Base-by-base conservation (phyloP, 1,140 invertebrate species). In the Tetramorium parvispinum region DNA sequence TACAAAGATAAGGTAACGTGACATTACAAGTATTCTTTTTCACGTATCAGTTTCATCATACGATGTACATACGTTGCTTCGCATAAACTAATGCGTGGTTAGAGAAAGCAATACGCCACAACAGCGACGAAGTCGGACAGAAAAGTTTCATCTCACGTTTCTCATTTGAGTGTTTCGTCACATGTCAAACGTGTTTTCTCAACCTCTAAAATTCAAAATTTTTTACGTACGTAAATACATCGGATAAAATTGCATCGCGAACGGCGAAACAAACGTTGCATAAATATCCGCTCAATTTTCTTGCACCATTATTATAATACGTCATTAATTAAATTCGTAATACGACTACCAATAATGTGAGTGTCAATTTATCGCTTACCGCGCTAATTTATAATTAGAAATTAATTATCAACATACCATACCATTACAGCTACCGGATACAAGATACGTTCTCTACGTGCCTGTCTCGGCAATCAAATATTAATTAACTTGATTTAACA, bases 401-500 rank as follows among this genome's bases (percentile, higher is more conserved):
- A 78, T 78, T 63, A 78, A 78, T 78, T 78, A 78, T 63, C 55
- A 55, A 59, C 24, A 61, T 63, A 61, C 40, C 21, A 61, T 61
- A 27, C 16, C 10, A 37, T 55, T 73, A 21, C 10, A 55, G 3
- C 24, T 8, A 27, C 8, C 21, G 11, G 43, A 78, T 78, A 63
- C 75, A 78, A 78, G 43, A 49, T 65, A 32, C 24, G 40, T 78
- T 63, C 59, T 63, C 43, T 37, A 18, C 18, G 6, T 37, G 24
- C 24, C 10, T 32, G 43, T 43, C 76, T 57, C 21, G 27, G 61
- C 43, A 78, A 51, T 78, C 24, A 40, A 78, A 78, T 63, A 51
- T 65, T 78, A 78, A 78, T 78, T 65, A 78, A 65, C 43, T 65
- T 51, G 18, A 65, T 78, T 65, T 78, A 63, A 78, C 18, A 27